Evolutionary conservation across 1,140 invertebrate species (phyloP), one percentile per base, ranked within the genome.

Genomic region (Parasteatoda tepidariorum): DNA sequence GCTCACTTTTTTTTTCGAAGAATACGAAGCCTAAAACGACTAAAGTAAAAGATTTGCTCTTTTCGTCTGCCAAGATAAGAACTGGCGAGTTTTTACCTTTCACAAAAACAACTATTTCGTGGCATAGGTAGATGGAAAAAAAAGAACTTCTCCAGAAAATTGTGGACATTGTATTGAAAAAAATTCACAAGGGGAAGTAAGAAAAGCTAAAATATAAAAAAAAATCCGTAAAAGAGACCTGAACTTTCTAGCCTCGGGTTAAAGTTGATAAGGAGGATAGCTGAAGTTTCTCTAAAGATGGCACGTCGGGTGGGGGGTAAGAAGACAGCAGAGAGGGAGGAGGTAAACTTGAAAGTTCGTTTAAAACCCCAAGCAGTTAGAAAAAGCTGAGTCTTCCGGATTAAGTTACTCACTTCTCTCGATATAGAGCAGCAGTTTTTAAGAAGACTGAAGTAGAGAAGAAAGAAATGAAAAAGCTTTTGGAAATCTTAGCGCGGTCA

Each of bases 171-270:
- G 73, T 66, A 66, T 48, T 34, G 74, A 28, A 66, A 66, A 59
- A 64, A 64, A 41, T 57, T 6, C 22, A 26, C 13, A 28, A 55
- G n/a, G n/a, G n/a, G n/a, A n/a, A n/a, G n/a, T n/a, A n/a, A 55
- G 38, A 33, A 57, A 28, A 75, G 13, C 48, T 2, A n/a, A 33
- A 15, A n/a, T n/a, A 66, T 11, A 31, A 41, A 62, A 76, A 79
- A 79, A 59, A 79, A 31, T 33, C 18, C 33, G 31, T n/a, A 57
- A 78, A 61, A 48, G 31, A 54, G 76, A 79, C 64, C 59, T 68
- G 64, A 79, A 79, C 76, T 79, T 79, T 68, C 48, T 68, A 54
- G 76, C 76, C 76, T 67, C 76, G 54, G 76, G 76, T 68, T 79
- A 79, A 67, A 79, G 62, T 79, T 79, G 76, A 79, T 79, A 79